Percentiles rank a stretch among this genome's conserved stretches.
Conservation (phyloP, 1,140 invertebrate genomes). For the Halyomorpha halys region DNA sequence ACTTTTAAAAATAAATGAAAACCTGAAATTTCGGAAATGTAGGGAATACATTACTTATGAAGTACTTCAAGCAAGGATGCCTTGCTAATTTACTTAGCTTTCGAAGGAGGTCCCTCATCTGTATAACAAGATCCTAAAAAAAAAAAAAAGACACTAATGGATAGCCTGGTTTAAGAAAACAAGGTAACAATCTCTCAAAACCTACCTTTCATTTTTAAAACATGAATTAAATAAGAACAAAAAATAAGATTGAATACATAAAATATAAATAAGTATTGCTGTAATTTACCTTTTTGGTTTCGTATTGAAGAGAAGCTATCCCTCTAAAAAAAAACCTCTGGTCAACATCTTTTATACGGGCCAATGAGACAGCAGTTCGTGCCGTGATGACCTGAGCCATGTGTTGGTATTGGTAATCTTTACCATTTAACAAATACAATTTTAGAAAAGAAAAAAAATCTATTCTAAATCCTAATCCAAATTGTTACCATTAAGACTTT, state of each 20-base stretch:
- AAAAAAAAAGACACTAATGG: too few relatives aligned
- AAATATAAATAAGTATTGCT: too few relatives aligned
- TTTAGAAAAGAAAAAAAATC: too few relatives aligned
- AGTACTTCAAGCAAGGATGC: constrained; percentile 53
- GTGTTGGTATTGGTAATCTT: constrained; percentile 3
- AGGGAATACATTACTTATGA: constrained; percentile 51
- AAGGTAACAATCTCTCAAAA: too few relatives aligned
- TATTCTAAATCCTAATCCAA: too few relatives aligned
- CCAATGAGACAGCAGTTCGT: background rate
- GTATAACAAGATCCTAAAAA: constrained; percentile 39
- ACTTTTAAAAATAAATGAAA: constrained; percentile 8
- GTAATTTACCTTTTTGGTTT: too few relatives aligned
- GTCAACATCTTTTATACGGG: background rate
- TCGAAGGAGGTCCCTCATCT: constrained; percentile 44
- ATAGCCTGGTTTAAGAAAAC: too few relatives aligned
- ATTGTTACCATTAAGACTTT: constrained; percentile 1
- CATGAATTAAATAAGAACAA: too few relatives aligned
- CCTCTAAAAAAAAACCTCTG: constrained; percentile 23
- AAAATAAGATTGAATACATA: too few relatives aligned
- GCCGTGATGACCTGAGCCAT: background rate
- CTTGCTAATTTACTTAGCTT: constrained; percentile 42
- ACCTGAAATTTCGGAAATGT: constrained; percentile 31
- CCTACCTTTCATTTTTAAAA: too few relatives aligned
- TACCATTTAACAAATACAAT: background rate
- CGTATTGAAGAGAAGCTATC: too few relatives aligned